Conservation (phyloP, 2,888 invertebrate genomes). For the Ophion slaviceki region DNA sequence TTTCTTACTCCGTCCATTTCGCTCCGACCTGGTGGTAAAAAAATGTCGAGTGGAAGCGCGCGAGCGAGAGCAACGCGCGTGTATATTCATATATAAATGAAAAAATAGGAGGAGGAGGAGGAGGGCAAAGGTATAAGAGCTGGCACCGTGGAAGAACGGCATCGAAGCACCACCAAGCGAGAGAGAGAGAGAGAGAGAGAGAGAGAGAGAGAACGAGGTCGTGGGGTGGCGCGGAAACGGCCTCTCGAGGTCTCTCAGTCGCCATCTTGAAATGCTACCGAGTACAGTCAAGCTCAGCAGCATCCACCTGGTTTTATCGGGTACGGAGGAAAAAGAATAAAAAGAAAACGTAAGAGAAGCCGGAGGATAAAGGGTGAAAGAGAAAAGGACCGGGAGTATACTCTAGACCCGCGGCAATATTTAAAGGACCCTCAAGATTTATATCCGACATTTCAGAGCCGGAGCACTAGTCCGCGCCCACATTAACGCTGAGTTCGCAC, state of each 20-base stretch:
- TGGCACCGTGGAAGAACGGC: conserved; percentile 47
- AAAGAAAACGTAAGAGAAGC: background rate
- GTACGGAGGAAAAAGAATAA: conserved; percentile 16
- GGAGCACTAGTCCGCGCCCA: background rate
- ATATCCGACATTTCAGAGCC: conserved; percentile 23
- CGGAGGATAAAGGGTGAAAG: conserved; percentile 22
- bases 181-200: conserved; percentile 67
- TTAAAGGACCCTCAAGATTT: conserved; percentile 35
- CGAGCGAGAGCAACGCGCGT: conserved; percentile 68
- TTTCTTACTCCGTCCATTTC: conserved; percentile 67
- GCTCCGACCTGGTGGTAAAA: conserved; percentile 76
- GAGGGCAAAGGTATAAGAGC: conserved; percentile 48
- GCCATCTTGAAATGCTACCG: conserved; percentile 80
- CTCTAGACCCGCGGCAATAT: conserved; percentile 43
- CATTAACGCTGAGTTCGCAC: background rate
- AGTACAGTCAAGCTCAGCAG: conserved; percentile 79
- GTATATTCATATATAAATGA: conserved; percentile 44
- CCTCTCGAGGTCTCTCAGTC: conserved; percentile 80
- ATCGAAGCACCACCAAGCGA: conserved; percentile 23
- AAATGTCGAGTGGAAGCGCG: conserved; percentile 76
- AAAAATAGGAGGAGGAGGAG: conserved; percentile 47
- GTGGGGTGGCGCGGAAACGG: conserved; percentile 76
- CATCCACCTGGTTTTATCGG: conserved; percentile 61
- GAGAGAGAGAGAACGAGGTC: conserved; percentile 71
- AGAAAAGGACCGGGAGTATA: conserved; percentile 27